Evolutionary conservation across 2,888 invertebrate genomes (phyloP), one percentile per base, ranked within the genome.

Genomic region (Euphydryas editha): DNA sequence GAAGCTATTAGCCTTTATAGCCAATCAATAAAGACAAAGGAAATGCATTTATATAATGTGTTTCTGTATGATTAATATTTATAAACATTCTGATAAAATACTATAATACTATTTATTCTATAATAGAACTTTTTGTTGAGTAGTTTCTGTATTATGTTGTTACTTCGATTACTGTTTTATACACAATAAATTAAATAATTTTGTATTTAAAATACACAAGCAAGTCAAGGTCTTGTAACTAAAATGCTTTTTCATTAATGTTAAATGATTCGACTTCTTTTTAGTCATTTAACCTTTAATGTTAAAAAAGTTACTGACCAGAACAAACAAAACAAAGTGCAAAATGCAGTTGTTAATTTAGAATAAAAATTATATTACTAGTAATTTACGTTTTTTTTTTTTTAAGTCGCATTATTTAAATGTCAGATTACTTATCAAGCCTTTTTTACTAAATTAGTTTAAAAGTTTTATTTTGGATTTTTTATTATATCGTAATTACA

Each of bases 11-110:
- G 66, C 70, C 68, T 70, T 58, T 65, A 62, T 46, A 46, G 37
- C 20, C 44, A 49, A 59, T 67, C 58, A 55, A 70, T 60, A 66
- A 57, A 65, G 49, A 70, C 68, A 70, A 70, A 68, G 68, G 60
- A 63, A 63, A 59, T 42, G 46, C 44, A 46, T 58, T 63, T 15
- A 51, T 59, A 58, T 59, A 24, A 46, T 21, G 20, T 6, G 11
- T n/a, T 30, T 46, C 24, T 46, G 44, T 59, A 11, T 10, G n/a
- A 46, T 17, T 46, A 10, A 21, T 24, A 49, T 24, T 13, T 24
- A 21, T 24, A 49, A 49, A 21, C 6, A 24, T n/a, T 21, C 11
- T 24, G 21, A 24, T 49, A 21, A 20, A 47, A 13, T 47, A 20
- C 10, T 39, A 47, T n/a, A n/a, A n/a, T n/a, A n/a, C n/a, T n/a